Evolutionary conservation across 2,888 invertebrate genomes (phyloP), one percentile per base, ranked within the genome.

Genomic region (Lasioglossum calceatum): DNA sequence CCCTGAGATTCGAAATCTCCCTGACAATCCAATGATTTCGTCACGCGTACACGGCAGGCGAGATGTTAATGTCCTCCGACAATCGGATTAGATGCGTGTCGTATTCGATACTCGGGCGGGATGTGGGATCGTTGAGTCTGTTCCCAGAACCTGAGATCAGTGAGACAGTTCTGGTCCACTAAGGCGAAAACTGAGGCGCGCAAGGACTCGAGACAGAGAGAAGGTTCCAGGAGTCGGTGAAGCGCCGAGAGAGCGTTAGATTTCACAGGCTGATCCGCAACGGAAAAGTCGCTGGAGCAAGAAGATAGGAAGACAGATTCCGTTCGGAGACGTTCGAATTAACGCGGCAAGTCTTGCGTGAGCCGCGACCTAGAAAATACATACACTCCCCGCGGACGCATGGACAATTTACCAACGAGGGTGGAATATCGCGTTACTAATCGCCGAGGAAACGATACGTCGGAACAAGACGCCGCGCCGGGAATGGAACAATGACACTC

Each of bases 111-210:
- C 79, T 12, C 5, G 61, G 23, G 7, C 27, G 27, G 32, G 71
- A 75, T 67, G 81, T 32, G 36, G 50, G 77, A 79, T 72, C 76
- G 27, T 39, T 54, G 36, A 32, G 47, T 67, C 70, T 64, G 79
- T 88, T 90, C 84, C 88, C 86, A 91, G 90, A 94, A 94, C 93
- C 88, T 91, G 93, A 94, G 94, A 94, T 91, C 91, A 93, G 93
- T 92, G 93, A 89, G 93, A 94, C 90, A 91, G 93, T 93, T 93
- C 92, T 93, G 94, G 93, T 94, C 93, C 93, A 93, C 90, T 92
- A 90, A 89, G 87, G 89, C 74, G 87, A 84, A 79, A 82, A 85
- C 75, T 75, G 74, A 88, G 80, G 78, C 71, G 70, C 27, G 70
- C 47, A 82, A 82, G 82, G 79, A 79, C 76, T 78, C 81, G 61